A percentile compares a stretch with the other conserved stretches of the same genome.
These are phyloP conservation scores for Pheosia tremula DNA, from an alignment of 2,888 invertebrate species.

Conservation along the genomic window DNA sequence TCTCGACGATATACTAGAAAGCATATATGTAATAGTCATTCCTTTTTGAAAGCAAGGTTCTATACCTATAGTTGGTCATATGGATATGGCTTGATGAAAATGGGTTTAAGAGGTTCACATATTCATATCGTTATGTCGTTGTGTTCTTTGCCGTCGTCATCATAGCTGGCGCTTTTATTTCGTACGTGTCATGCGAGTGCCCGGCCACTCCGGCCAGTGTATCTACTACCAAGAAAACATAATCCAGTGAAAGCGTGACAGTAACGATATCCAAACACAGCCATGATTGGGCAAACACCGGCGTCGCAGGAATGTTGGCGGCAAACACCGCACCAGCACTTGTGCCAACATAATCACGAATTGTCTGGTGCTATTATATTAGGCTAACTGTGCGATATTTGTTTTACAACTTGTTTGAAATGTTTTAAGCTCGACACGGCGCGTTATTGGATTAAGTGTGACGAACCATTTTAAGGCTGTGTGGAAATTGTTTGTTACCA, in stretches of 20 bases:
- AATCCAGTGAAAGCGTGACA: constrained; percentile 33
- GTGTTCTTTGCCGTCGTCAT: too few relatives aligned
- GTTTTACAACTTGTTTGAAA: constrained; percentile 9
- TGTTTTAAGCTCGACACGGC: constrained; percentile 19
- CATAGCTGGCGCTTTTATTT: too few relatives aligned
- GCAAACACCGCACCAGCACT: constrained; percentile 55
- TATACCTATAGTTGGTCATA: too few relatives aligned
- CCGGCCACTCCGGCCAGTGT: neutral
- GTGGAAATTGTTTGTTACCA: neutral
- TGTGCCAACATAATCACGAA: constrained; percentile 69
- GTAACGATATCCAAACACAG: constrained; percentile 64
- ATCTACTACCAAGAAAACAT: constrained; percentile 8
- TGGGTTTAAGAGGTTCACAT: too few relatives aligned
- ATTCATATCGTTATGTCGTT: too few relatives aligned
- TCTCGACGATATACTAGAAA: too few relatives aligned
- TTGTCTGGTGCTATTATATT: constrained; percentile 43
- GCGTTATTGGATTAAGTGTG: constrained; percentile 41
- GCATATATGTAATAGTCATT: too few relatives aligned
- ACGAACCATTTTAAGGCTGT: neutral
- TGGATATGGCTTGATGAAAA: too few relatives aligned
- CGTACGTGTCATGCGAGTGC: neutral
- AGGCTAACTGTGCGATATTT: constrained; percentile 50
- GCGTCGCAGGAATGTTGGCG: constrained; percentile 44
- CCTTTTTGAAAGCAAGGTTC: too few relatives aligned
- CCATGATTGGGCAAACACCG: constrained; percentile 20